Evolutionary conservation across 2,113 vertebrate species (phyloP).

Genomic region (Damaliscus lunatus): DNA sequence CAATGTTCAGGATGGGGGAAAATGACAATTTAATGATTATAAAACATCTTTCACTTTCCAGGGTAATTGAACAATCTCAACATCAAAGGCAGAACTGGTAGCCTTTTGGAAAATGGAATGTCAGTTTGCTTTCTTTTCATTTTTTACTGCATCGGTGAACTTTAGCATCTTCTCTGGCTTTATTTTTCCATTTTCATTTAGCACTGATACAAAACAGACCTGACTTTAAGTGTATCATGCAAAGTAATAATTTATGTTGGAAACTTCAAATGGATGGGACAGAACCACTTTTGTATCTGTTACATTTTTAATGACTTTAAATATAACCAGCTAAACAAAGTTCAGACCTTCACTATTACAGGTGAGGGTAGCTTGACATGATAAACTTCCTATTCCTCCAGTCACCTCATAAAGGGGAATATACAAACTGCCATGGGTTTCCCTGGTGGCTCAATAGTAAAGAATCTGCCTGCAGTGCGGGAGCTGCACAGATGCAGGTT

Average conservation of each 20-base stretch:
- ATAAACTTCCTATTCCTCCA: neutral
- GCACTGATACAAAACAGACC: conserved; percentile 87
- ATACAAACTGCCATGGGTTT: neutral
- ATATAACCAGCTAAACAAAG: conserved; percentile 88
- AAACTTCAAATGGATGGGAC: conserved; percentile 87
- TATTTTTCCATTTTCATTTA: conserved; percentile 79
- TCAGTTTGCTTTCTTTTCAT: conserved; percentile 56
- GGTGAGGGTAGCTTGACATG: conserved; percentile 21
- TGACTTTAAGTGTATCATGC: conserved; percentile 84
- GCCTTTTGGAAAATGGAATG: conserved; percentile 51
- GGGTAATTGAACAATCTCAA: conserved; percentile 57
- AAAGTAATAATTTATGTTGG: conserved; percentile 85
- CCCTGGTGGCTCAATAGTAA: neutral
- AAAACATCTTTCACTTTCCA: conserved; percentile 58
- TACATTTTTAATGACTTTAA: conserved; percentile 88
- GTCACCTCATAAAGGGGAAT: conserved; percentile 5
- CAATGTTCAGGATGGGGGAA: conserved; percentile 50
- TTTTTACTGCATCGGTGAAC: conserved; percentile 60
- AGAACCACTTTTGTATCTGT: conserved; percentile 88
- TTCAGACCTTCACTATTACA: conserved; percentile 66
- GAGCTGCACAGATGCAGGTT: accelerated
- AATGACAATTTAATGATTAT: conserved; percentile 64
- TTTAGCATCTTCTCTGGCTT: conserved; percentile 50
- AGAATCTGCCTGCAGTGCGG: neutral
- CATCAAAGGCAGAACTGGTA: conserved; percentile 63